These are phyloP conservation scores for Drosophila murphyi DNA, from an alignment of 1,140 invertebrate genomes.

Conservation along the genomic window DNA sequence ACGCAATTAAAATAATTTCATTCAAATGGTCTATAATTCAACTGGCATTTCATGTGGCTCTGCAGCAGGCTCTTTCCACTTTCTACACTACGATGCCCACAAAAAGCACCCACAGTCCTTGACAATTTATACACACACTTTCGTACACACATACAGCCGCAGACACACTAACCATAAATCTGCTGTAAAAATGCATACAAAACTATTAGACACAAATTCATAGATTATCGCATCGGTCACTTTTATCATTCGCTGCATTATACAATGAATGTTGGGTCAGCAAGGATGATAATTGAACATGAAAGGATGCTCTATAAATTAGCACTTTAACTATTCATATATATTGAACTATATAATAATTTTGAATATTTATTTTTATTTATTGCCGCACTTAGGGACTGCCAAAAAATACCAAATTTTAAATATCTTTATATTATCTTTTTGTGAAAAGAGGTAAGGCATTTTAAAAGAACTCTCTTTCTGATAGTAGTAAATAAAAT, in stretches of 20 bases:
- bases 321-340: not conserved
- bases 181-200: slow-evolving; percentile 42
- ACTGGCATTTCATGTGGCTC: slow-evolving; percentile 70
- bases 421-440: too few relatives aligned
- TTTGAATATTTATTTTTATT: too few relatives aligned
- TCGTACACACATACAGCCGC: not conserved
- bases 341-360: not conserved
- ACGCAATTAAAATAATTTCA: slow-evolving; percentile 83
- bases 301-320: not conserved
- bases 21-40: slow-evolving; percentile 82
- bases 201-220: slow-evolving; percentile 39
- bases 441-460: too few relatives aligned
- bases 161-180: slow-evolving; percentile 37
- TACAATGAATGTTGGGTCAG: not conserved
- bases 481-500: too few relatives aligned
- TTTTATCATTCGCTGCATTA: slow-evolving; percentile 17
- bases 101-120: slow-evolving; percentile 10
- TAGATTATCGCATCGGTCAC: slow-evolving; percentile 37
- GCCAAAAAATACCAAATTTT: too few relatives aligned
- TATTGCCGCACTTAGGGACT: too few relatives aligned
- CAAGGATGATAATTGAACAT: not conserved
- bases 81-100: slow-evolving; percentile 34
- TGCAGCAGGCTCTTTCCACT: slow-evolving; percentile 54
- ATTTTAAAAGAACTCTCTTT: too few relatives aligned
- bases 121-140: slow-evolving; percentile 36